Evolutionary conservation across 2,113 vertebrate genomes (phyloP).

Genomic region (Pluvialis apricaria): DNA sequence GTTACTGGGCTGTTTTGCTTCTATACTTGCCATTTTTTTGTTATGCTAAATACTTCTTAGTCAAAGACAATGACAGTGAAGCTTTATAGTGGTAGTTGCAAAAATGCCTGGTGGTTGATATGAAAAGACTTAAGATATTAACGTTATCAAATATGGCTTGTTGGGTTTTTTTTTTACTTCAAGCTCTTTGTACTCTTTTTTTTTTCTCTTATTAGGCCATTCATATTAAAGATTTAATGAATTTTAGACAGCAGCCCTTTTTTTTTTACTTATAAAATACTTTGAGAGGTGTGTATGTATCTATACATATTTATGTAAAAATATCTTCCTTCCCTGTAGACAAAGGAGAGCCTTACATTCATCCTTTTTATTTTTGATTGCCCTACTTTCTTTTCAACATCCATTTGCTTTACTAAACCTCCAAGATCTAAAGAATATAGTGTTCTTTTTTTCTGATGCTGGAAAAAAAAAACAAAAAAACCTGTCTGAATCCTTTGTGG

Average conservation of each 20-base stretch:
- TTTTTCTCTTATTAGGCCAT: not conserved
- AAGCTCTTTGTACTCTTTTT: not conserved
- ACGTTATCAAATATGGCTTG: not conserved
- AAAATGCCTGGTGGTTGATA: not conserved
- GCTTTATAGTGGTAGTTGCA: not conserved
- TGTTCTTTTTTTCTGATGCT: not conserved
- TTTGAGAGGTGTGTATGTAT: not conserved
- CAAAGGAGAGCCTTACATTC: not conserved
- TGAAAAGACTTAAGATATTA: not conserved
- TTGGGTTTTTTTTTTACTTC: not conserved
- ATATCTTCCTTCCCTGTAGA: not conserved
- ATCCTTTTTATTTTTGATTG: constrained; percentile 16
- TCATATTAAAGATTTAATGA: not conserved
- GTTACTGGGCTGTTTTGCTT: not conserved
- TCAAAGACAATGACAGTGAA: not conserved
- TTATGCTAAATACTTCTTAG: not conserved
- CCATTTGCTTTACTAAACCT: not conserved
- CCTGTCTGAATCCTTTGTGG: not conserved
- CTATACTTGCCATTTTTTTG: not conserved
- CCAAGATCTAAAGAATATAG: not conserved
- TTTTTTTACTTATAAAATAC: not conserved
- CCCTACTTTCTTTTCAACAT: not conserved
- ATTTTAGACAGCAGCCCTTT: not conserved
- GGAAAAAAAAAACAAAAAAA: not conserved
- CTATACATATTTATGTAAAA: not conserved